Evolutionary conservation across 2,888 invertebrate species (phyloP).

Genomic region (Agrotis exclamationis): DNA sequence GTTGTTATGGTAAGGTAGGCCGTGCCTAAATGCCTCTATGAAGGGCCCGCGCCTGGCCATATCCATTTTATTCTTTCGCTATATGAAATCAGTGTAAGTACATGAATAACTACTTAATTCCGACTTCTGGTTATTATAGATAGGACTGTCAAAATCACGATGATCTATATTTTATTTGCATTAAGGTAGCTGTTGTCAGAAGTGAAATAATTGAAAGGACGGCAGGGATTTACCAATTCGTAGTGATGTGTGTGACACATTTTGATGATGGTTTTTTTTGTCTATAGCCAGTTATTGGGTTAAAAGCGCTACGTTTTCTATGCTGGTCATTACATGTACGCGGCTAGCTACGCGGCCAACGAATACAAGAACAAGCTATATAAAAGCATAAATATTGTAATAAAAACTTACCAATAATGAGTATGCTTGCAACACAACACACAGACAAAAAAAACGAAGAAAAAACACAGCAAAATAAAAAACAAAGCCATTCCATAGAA

Average conservation of each 20-base stretch:
- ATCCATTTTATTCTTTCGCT: no score
- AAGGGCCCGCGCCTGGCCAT: no score
- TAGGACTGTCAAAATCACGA: no score
- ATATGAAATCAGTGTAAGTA: no score
- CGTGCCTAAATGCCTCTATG: no score
- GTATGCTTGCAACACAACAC: slow-evolving; percentile 80
- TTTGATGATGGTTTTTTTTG: background rate
- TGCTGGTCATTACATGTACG: slow-evolving; percentile 38
- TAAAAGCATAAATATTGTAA: slow-evolving; percentile 69
- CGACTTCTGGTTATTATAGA: no score
- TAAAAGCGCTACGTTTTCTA: slow-evolving; percentile 53
- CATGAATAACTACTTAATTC: no score
- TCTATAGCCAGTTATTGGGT: slow-evolving; percentile 46
- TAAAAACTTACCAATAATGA: slow-evolving; percentile 80
- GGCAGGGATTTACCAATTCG: background rate
- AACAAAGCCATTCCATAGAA: slow-evolving; percentile 88
- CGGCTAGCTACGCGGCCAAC: slow-evolving; percentile 50
- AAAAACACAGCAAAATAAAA: slow-evolving; percentile 84
- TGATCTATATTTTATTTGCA: background rate
- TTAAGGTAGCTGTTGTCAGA: background rate
- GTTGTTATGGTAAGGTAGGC: no score
- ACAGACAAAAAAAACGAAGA: slow-evolving; percentile 77
- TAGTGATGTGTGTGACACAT: background rate
- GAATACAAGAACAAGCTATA: slow-evolving; percentile 54
- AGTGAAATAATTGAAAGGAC: background rate